A percentile compares a stretch with the other conserved stretches of the same genome.
These are phyloP conservation scores for Oeneis ivallda DNA, from an alignment of 2,888 invertebrate species.

Conservation along the genomic window DNA sequence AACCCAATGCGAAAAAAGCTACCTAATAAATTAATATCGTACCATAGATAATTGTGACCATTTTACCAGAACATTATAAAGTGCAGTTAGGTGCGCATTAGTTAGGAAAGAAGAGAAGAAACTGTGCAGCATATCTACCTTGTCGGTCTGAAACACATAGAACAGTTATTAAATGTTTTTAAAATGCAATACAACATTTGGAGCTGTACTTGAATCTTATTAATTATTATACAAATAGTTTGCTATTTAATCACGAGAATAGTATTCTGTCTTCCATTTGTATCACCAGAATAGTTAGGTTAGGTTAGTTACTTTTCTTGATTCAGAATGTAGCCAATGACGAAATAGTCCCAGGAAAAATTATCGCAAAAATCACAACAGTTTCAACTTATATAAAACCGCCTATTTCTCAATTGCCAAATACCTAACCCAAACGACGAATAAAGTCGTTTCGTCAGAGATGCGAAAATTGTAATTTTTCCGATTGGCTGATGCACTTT, in stretches of 20 bases:
- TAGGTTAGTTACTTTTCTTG: too few species aligned
- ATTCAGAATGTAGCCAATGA: background rate
- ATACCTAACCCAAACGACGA: too few species aligned
- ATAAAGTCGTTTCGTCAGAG: too few species aligned
- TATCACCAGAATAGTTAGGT: too few species aligned
- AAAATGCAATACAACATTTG: slow-evolving; percentile 55
- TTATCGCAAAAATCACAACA: background rate
- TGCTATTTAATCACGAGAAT: background rate
- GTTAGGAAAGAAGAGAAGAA: slow-evolving; percentile 52
- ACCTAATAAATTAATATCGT: background rate
- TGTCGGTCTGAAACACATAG: slow-evolving; percentile 71
- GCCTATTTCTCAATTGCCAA: too few species aligned
- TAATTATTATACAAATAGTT: background rate
- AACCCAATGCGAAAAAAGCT: too few species aligned
- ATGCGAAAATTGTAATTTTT: too few species aligned
- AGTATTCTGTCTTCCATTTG: too few species aligned
- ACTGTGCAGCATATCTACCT: slow-evolving; percentile 72
- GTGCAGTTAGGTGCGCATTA: slow-evolving; percentile 53
- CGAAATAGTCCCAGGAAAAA: background rate
- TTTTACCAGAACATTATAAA: slow-evolving; percentile 50
- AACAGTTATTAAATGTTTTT: slow-evolving; percentile 53
- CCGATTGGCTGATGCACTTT: too few species aligned
- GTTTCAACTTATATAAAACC: too few species aligned
- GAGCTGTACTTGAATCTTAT: slow-evolving; percentile 47
- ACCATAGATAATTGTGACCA: slow-evolving; percentile 40